Evolutionary conservation across 1,140 invertebrate species (phyloP).

Genomic region (Megalopta genalis): DNA sequence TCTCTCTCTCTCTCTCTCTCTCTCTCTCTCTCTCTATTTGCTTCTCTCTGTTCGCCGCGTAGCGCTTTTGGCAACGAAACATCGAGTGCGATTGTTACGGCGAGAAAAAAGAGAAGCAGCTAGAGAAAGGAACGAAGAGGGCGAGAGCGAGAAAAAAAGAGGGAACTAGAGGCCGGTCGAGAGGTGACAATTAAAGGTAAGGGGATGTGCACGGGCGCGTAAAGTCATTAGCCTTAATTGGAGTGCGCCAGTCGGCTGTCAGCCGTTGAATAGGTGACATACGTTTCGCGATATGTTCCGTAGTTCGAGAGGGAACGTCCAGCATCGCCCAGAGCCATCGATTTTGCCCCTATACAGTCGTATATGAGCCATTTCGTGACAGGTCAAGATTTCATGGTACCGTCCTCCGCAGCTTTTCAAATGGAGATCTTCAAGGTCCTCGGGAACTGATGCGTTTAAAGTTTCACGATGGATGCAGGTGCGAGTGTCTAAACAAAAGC

Average conservation of each 20-base stretch:
- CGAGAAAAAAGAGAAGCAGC: neutral
- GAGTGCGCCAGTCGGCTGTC: conserved; percentile 60
- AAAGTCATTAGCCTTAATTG: conserved; percentile 65
- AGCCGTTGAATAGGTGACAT: conserved; percentile 59
- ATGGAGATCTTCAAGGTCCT: neutral
- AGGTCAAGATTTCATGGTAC: neutral
- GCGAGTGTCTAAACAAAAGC: too few species aligned
- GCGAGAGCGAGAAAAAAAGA: conserved; percentile 1
- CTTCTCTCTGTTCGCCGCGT: neutral
- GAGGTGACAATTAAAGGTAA: conserved; percentile 64
- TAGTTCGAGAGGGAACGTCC: conserved; percentile 50
- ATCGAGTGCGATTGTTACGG: neutral
- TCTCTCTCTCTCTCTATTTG: neutral
- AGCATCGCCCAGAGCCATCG: conserved; percentile 52
- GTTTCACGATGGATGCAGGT: too few species aligned
- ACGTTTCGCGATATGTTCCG: conserved; percentile 59
- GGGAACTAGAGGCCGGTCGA: conserved; percentile 26
- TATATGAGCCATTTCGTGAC: conserved; percentile 16
- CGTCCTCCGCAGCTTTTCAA: neutral
- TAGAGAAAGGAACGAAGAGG: too few species aligned
- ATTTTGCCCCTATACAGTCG: conserved; percentile 53
- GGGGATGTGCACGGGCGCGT: conserved; percentile 57
- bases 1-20: too few species aligned
- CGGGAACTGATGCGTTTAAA: too few species aligned
- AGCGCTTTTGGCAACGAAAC: neutral